Evolutionary conservation across 2,888 invertebrate genomes (phyloP).

Genomic region (Sepiola atlantica): DNA sequence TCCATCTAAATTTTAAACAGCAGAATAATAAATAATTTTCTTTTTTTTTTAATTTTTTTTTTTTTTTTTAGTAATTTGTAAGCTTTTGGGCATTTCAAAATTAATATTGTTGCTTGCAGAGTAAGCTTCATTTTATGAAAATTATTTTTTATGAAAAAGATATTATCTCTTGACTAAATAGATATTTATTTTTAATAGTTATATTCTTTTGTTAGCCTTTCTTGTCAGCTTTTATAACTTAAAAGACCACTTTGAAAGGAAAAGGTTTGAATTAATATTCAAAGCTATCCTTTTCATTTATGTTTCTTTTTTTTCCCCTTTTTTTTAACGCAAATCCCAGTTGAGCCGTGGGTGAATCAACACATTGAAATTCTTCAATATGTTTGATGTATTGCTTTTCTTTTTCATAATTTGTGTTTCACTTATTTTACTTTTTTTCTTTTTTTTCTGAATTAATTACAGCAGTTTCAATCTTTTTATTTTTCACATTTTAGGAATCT

Average conservation of each 20-base stretch:
- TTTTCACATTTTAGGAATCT: conserved; percentile 46
- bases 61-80: neutral
- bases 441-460: conserved; percentile 34
- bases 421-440: conserved; percentile 32
- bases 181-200: neutral
- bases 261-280: neutral
- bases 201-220: neutral
- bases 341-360: neutral
- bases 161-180: neutral
- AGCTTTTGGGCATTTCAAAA: neutral
- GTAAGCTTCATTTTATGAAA: neutral
- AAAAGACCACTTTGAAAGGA: neutral
- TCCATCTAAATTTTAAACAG: neutral
- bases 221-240: neutral
- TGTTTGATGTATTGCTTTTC: neutral
- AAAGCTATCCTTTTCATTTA: neutral
- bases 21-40: neutral
- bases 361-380: neutral
- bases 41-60: neutral
- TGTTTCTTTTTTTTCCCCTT: neutral
- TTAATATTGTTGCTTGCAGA: neutral
- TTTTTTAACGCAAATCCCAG: neutral
- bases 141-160: neutral
- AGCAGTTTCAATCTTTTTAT: conserved; percentile 42
- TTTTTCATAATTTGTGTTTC: conserved; percentile 9